Evolutionary conservation across 2,113 vertebrate species (phyloP).

Genomic region (Dipodomys stephensi): DNA sequence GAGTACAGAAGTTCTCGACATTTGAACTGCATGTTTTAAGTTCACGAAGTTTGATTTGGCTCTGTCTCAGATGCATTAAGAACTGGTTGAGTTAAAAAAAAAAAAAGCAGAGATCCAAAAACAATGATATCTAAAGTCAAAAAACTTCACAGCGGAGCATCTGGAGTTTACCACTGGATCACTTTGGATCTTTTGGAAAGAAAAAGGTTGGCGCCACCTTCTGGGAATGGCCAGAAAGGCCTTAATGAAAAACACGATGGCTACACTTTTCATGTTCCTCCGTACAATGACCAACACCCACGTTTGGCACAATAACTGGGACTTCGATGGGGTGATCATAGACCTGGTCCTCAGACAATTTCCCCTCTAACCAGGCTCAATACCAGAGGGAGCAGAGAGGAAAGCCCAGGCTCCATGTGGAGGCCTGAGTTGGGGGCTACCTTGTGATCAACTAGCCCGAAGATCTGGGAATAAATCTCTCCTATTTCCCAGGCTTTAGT

Average conservation of each 20-base stretch:
- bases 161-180: not conserved
- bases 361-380: not conserved
- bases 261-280: not conserved
- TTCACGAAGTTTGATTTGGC: constrained; percentile 57
- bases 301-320: not conserved
- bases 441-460: not conserved
- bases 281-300: not conserved
- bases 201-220: constrained; percentile 20
- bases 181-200: not conserved
- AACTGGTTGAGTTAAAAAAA: not conserved
- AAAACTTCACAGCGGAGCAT: not conserved
- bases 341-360: not conserved
- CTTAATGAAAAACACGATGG: not conserved
- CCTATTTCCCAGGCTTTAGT: not conserved
- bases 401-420: not conserved
- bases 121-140: not conserved
- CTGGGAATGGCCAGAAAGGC: constrained; percentile 11
- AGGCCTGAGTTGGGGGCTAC: not conserved
- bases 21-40: constrained; percentile 46
- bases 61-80: constrained; percentile 26
- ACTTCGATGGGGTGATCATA: not conserved
- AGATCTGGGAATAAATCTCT: not conserved
- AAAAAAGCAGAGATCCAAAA: constrained; percentile 17
- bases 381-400: not conserved
- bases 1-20: constrained; percentile 54